phyloP scores from a whole-genome alignment of 2,113 vertebrate genomes.

The Martes martes region DNA sequence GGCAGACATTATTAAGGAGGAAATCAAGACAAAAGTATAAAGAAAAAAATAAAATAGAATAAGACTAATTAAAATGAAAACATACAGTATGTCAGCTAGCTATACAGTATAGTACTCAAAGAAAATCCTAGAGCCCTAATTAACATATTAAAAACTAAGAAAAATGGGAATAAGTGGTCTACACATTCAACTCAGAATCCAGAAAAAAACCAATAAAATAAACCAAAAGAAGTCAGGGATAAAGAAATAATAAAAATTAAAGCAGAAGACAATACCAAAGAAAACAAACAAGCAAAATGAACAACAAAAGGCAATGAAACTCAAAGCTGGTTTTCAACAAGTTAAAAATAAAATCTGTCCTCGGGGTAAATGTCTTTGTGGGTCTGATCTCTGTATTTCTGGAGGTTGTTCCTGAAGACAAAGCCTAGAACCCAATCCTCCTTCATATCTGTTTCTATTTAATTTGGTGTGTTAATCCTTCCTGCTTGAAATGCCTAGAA shows the following conservation, averaged over 20 bases:
- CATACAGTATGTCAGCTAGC: background rate
- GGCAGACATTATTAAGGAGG: background rate
- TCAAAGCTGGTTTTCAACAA: background rate
- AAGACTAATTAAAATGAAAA: background rate
- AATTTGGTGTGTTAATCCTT: background rate
- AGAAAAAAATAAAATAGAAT: background rate
- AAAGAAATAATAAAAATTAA: conserved; percentile 23
- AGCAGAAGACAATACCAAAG: background rate
- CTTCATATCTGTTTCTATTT: background rate
- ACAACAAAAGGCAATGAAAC: background rate
- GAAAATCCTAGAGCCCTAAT: background rate
- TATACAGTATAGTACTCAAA: background rate
- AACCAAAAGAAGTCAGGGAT: background rate
- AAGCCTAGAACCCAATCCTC: background rate
- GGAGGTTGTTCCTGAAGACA: background rate
- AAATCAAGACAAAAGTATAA: background rate
- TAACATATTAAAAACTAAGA: background rate
- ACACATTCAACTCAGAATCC: background rate
- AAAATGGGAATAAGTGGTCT: background rate
- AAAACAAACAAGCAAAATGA: background rate
- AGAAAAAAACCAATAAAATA: background rate
- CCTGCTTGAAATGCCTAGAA: background rate
- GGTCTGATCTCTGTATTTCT: background rate
- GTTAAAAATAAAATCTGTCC: background rate
- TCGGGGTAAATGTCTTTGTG: background rate